Conservation (phyloP, 2,888 invertebrate species). For the Spisula solida region DNA sequence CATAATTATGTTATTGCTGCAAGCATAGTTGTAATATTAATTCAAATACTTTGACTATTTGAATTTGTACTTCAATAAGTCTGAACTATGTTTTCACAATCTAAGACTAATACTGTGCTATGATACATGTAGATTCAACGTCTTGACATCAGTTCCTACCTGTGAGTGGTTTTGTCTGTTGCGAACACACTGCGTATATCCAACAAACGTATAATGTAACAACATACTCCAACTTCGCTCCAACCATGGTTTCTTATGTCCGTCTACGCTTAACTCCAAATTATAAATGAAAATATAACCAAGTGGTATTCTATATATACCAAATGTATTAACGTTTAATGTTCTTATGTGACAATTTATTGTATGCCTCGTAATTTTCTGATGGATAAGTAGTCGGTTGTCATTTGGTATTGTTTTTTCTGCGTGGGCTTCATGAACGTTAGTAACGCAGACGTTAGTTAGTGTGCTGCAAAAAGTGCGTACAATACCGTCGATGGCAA, state of each 20-base stretch:
- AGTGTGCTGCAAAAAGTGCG: not conserved
- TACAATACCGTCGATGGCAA: not conserved
- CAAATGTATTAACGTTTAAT: not conserved
- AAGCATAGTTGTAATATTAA: no score
- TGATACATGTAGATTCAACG: not conserved
- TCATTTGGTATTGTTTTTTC: not conserved
- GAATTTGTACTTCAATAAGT: no score
- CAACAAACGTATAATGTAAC: not conserved
- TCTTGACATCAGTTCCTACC: not conserved
- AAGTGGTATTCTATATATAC: not conserved
- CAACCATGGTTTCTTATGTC: not conserved
- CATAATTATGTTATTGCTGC: no score
- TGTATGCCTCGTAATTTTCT: conserved; percentile 10
- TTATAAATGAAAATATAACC: not conserved
- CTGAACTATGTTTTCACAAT: no score
- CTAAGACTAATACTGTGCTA: no score
- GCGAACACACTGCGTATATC: not conserved
- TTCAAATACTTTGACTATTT: no score
- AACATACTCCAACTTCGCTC: not conserved
- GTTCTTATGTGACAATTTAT: not conserved
- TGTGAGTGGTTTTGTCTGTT: not conserved
- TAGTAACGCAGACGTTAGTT: not conserved
- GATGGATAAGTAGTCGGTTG: conserved; percentile 15
- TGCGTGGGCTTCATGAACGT: not conserved
- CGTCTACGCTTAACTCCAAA: not conserved